Base-by-base conservation (phyloP, 1,140 invertebrate genomes). In the Eulimnadia texana region DNA sequence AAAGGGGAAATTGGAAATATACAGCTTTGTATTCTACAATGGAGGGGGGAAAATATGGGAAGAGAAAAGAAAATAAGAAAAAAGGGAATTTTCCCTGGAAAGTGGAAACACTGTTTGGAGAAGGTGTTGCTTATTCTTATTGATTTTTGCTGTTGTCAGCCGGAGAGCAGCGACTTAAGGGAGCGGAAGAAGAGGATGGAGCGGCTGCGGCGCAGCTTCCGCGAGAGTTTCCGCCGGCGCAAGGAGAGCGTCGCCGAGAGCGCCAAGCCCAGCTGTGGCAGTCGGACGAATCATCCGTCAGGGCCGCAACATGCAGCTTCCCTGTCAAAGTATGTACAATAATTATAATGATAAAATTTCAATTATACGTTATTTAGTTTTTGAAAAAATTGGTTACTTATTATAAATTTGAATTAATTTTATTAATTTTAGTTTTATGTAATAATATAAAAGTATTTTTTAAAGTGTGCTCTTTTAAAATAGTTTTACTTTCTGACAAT, bases 221-320 rank as follows among this genome's bases (percentile, higher is more conserved):
- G 93, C 60, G 90, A 95, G 72, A 93, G 89, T 58, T 95, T 96
- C 75, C 81, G 90, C 19, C 70, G 70, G 64, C 90, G 89, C 78
- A 84, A 87, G 71, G 72, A 80, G 24, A 76, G 79, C 60, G 76
- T 88, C 27, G 86, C 88, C 0, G 93, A 95, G 76, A 88, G 87
- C 63, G 92, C 88, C 61, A 95, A 97, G 72, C 93, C 93, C 92
- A 96, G 73, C 90, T 93, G 66, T 66, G 63, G 63, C 92, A 97
- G 69, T 86, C 91, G n/a, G 96, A 99, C 73, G 96, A 99, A 73
- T 83, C 84, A 50, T 90, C 92, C 54, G 96, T 99, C 1, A 78
- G 94, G 47, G 85, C 88, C 19, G 94, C 93, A 67, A 97, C 90
- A 24, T 99, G 96, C 77, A 88, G 84, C 69, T 99, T 99, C 77